A percentile compares a stretch with the other conserved stretches of the same genome.
Conservation (phyloP, 2,797 vertebrate genomes). For the Kryptopterus vitreolus region DNA sequence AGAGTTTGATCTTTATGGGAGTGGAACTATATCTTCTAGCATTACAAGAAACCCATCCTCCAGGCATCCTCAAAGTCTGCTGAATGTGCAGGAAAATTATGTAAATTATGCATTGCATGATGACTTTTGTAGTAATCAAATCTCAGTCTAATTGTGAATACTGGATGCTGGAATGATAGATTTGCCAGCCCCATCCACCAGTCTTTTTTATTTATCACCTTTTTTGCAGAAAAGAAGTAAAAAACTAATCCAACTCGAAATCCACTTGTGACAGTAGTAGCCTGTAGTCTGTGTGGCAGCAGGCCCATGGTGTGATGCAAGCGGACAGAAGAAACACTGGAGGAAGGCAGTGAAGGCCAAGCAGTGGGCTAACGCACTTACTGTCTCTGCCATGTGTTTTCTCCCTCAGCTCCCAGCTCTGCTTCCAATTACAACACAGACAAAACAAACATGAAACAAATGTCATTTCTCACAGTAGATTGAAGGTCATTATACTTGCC, state of each 20-base stretch:
- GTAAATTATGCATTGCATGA: neutral
- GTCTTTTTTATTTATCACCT: neutral
- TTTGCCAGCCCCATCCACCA: too few relatives aligned
- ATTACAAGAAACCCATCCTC: neutral
- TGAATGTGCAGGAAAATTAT: neutral
- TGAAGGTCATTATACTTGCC: slow-evolving; percentile 31
- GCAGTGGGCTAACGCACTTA: slow-evolving; percentile 39
- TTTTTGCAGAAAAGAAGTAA: neutral
- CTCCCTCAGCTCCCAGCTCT: slow-evolving; percentile 26
- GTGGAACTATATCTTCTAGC: neutral
- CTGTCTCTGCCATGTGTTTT: slow-evolving; percentile 45
- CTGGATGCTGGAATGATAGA: neutral
- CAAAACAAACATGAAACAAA: slow-evolving; percentile 57
- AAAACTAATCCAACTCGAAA: slow-evolving; percentile 2
- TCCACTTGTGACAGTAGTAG: slow-evolving; percentile 29
- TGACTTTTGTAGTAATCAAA: neutral
- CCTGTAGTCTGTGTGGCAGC: slow-evolving; percentile 15
- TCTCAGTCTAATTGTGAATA: neutral
- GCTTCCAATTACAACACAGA: slow-evolving; percentile 55
- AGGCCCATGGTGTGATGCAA: slow-evolving; percentile 45
- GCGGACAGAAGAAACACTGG: slow-evolving; percentile 39
- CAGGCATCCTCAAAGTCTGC: neutral
- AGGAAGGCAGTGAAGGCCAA: slow-evolving; percentile 23
- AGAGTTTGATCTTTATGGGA: neutral
- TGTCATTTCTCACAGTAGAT: slow-evolving; percentile 48